Base-by-base conservation (phyloP, 2,888 invertebrate species). In the Ametastegia equiseti region DNA sequence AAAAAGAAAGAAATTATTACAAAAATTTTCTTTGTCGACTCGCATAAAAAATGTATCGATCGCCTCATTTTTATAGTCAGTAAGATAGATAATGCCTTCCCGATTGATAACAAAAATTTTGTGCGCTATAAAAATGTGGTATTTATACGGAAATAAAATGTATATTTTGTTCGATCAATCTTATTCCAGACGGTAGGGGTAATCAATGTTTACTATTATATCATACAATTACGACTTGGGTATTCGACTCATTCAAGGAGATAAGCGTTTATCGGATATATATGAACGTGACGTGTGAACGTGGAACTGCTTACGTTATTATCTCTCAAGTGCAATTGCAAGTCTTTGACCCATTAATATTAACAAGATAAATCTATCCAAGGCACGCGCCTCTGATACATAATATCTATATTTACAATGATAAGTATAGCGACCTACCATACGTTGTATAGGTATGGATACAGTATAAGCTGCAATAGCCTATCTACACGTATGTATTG, bases 271-370 rank as follows among this genome's bases (percentile, higher is more conserved):
- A 33, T n/a, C 33, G 63, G 30, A 63, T 30, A 63, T 30, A 60
- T 30, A 63, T 6, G 23, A n/a, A 63, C 13, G 30, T 63, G 63
- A 33, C 30, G 30, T 63, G 15, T 54, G 54, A n/a, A n/a, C 33
- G n/a, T 15, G 33, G 30, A 63, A 63, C 7, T 33, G 63, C 33
- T 63, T 63, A 63, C 63, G 33, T 63, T 6, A 63, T 63, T 63
- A 63, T 33, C 63, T n/a, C 33, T 33, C 15, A 33, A 63, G 30
- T 33, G 33, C 33, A 30, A 13, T 63, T 6, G 30, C 33, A 33
- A 63, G 30, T 63, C 63, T 63, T 63, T 63, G 63, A 63, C 63
- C 63, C 27, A 63, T 54, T 63, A 45, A 11, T 45, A 63, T 63
- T 30, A 63, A 63, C 4, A n/a, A 33, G 63, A 63, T 63, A 63